Base-by-base conservation (phyloP, 2,888 invertebrate genomes). In the Zele albiditarsus region DNA sequence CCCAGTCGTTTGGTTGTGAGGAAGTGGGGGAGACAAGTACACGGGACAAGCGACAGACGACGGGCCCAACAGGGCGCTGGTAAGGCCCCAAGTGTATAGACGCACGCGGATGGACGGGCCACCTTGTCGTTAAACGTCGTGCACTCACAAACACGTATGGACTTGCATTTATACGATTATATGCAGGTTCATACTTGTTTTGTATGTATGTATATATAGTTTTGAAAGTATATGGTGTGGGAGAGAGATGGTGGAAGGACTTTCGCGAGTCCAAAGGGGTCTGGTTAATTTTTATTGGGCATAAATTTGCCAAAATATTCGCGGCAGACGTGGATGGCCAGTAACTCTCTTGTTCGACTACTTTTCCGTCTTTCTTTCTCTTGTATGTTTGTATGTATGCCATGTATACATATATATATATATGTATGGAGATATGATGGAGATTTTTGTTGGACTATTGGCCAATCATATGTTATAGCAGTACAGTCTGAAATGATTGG, bases 271-370 rank as follows among this genome's bases (percentile, higher is more conserved):
- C 79, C 82, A 81, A 79, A 78, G 79, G 85, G 85, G 83, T 85
- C 88, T 87, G 89, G 86, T 89, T 89, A 89, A 89, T 89, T 89
- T 89, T 89, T 89, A 89, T 89, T 88, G 85, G 80, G 82, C 88
- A 89, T 89, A 89, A 89, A 89, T 89, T 89, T 87, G 88, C 87
- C 87, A 88, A 89, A 89, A 89, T 89, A 89, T 89, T 89, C 87
- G 85, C 80, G 82, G 82, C 79, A 84, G 89, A 89, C 89, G 84
- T 86, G 85, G 86, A 89, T 88, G 88, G 89, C 82, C 83, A 81
- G 85, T 88, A 87, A 87, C 86, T 86, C 84, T 84, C 82, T 79
- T 71, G 77, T 57, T 68, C 60, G 65, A 38, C 66, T 63, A 68
- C 20, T 57, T 66, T 38, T 31, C 49, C 23, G 38, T 69, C 8